Evolutionary conservation across 2,888 invertebrate species (phyloP).

Genomic region (Megalurothrips usitatus): DNA sequence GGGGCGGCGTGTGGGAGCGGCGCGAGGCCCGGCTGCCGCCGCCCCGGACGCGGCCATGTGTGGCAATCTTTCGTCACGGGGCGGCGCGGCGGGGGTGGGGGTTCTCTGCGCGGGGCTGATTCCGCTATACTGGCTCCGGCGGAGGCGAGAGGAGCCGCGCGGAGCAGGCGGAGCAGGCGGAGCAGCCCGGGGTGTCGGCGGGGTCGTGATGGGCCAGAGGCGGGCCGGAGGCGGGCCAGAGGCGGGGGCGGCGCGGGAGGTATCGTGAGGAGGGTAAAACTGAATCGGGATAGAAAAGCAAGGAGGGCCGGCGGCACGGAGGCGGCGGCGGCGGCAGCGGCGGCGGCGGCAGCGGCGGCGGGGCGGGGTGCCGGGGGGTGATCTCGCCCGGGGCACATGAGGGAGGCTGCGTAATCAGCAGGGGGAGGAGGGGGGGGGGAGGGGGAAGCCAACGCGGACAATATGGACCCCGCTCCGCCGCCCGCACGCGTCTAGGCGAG

Average conservation of each 20-base stretch:
- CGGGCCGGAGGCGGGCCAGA: not conserved
- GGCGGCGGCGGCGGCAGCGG: not conserved
- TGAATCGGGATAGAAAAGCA: not conserved
- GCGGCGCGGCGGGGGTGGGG: not conserved
- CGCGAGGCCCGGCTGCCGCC: not conserved
- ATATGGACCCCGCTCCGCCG: not conserved
- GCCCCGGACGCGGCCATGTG: no score
- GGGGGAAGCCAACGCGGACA: not conserved
- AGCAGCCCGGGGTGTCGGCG: slow-evolving; percentile 18
- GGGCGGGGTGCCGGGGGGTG: not conserved
- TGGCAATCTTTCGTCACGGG: no score
- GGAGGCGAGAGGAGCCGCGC: no score
- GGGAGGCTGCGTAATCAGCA: slow-evolving; percentile 14
- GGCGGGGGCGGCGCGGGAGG: not conserved
- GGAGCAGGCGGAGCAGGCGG: no score
- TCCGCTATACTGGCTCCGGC: not conserved
- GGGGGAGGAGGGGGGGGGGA: not conserved
- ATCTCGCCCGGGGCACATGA: slow-evolving; percentile 8
- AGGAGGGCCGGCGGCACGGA: not conserved
- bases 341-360: not conserved
- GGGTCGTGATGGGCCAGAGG: slow-evolving; percentile 1
- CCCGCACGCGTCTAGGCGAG: no score
- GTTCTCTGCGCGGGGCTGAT: not conserved
- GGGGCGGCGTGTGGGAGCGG: not conserved
- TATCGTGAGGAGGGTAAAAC: not conserved